phyloP scores from a whole-genome alignment of 1,140 invertebrate genomes.

The Lamellibrachia luymesi region DNA sequence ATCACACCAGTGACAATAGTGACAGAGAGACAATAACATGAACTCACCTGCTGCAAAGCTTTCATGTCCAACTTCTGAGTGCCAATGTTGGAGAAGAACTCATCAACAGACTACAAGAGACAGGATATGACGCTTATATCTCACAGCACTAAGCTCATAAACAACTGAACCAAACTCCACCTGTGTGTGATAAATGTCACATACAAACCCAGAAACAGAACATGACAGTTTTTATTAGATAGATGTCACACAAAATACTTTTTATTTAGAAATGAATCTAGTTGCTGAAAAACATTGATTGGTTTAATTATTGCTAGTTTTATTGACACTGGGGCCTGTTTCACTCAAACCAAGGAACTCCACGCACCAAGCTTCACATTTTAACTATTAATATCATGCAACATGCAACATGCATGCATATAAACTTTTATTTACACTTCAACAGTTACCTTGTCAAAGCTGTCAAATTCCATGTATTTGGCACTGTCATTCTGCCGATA shows the following conservation, averaged over 20 bases:
- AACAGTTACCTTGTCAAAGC: constrained; percentile 69
- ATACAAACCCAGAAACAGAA: too few relatives aligned
- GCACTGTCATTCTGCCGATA: constrained; percentile 71
- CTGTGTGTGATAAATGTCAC: too few relatives aligned
- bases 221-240: too few relatives aligned
- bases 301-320: too few relatives aligned
- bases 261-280: too few relatives aligned
- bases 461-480: constrained; percentile 69
- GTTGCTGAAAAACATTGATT: too few relatives aligned
- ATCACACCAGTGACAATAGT: constrained; percentile 15
- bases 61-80: constrained; percentile 93
- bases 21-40: background rate
- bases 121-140: background rate
- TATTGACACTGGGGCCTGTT: too few relatives aligned
- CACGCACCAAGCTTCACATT: too few relatives aligned
- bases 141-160: background rate
- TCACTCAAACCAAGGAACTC: too few relatives aligned
- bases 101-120: constrained; percentile 76
- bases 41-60: constrained; percentile 73
- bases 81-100: constrained; percentile 94
- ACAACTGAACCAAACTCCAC: too few relatives aligned
- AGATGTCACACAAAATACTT: too few relatives aligned
- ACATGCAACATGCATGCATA: constrained; percentile 15
- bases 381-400: constrained; percentile 14
- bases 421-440: background rate